Base-by-base conservation (phyloP, 2,888 invertebrate genomes). In the Ellobium chinense region DNA sequence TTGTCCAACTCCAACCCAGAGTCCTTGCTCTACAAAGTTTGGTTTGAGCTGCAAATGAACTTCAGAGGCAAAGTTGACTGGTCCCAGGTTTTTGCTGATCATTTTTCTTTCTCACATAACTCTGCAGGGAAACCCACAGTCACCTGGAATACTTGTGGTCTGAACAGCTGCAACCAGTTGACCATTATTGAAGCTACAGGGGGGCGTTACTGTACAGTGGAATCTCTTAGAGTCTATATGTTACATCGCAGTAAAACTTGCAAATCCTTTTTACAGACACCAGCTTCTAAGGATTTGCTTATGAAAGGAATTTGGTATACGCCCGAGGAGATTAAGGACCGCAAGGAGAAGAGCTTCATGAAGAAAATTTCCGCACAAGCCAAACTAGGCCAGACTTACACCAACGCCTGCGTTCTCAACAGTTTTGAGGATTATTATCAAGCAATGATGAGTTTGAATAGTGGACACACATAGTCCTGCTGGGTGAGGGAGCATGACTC, bases 41-140 rank as follows among this genome's bases (percentile, higher is more conserved):
- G 83, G 83, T 83, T 83, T 77, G 83, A 83, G 31, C 46, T 83
- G n/a, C 83, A 81, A 60, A 70, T 83, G 34, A 76, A 83, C 34
- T 81, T 81, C 60, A 68, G 83, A n/a, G 77, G 68, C 34, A 80
- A 74, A 31, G 36, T 80, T 24, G 68, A 68, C 34, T 81, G 81
- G 79, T 72, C 70, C 24, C 76, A 83, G 39, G 77, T 81, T 54
- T 54, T 12, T 18, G 73, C 74, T 27, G 69, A 73, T 3, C 70
- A 75, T 60, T 83, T 83, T 70, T 76, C 72, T 29, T 81, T 83
- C 31, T 78, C 77, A 21, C 74, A 36, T 27, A 72, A 70, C 36
- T 54, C 63, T 12, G 34, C 68, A 2, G 81, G 79, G 3, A 65
- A 63, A 5, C 39, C 80, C 24, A 63, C 58, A 21, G 81, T 83